Evolutionary conservation across 1,140 invertebrate genomes (phyloP).

Genomic region (Drosophila triauraria): DNA sequence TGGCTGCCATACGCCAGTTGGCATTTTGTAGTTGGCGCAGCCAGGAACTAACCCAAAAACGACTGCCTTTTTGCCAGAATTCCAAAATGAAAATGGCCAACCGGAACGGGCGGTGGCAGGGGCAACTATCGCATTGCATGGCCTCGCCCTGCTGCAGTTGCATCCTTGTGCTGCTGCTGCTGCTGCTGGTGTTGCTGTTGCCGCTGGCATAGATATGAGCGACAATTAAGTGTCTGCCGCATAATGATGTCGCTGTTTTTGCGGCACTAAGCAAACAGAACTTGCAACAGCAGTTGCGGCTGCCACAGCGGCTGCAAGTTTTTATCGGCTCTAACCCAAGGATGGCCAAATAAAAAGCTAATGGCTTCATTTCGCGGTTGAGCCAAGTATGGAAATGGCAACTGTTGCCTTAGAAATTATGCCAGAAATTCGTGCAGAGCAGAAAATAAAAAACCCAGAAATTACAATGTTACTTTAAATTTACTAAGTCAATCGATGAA

Average conservation of each 20-base stretch:
- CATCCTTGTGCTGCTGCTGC: conserved; percentile 5
- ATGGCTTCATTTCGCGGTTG: conserved; percentile 51
- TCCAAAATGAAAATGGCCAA: conserved; percentile 64
- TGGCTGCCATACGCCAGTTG: conserved; percentile 46
- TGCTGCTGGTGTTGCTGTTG: conserved; percentile 11
- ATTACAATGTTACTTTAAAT: not conserved
- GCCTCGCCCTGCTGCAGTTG: conserved; percentile 22
- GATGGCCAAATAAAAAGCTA: conserved; percentile 59
- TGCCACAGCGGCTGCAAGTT: conserved; percentile 24
- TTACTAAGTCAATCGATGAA: not conserved
- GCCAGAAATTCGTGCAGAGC: not conserved
- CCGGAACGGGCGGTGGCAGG: conserved; percentile 30
- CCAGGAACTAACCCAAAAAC: conserved; percentile 46
- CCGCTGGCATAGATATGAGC: conserved; percentile 71
- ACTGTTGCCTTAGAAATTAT: conserved; percentile 1
- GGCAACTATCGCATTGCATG: conserved; percentile 21
- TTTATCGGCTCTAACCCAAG: conserved; percentile 69
- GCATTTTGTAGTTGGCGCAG: not conserved
- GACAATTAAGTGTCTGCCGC: conserved; percentile 82
- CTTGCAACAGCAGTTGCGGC: conserved; percentile 34
- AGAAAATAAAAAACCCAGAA: not conserved
- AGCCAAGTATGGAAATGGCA: conserved; percentile 31
- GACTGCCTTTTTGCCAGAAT: conserved; percentile 53
- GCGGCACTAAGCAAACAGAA: conserved; percentile 36
- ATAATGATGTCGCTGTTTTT: conserved; percentile 80